Conservation (phyloP, 2,113 vertebrate genomes). For the Amphiprion percula region DNA sequence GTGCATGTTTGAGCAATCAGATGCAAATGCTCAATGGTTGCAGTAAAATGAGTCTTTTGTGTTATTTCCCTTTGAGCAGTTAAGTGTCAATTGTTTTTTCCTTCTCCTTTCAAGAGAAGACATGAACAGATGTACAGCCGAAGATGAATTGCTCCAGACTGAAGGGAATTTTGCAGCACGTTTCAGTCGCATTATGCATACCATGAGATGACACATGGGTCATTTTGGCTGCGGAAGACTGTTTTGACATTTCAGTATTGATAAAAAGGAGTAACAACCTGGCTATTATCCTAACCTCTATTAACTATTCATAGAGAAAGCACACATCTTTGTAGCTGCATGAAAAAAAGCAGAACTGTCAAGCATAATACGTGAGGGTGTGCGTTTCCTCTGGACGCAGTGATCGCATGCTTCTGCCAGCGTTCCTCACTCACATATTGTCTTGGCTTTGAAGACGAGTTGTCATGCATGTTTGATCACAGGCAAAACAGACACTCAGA, state of each 20-base stretch:
- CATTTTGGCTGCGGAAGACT: slow-evolving; percentile 21
- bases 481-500: slow-evolving; percentile 66
- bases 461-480: slow-evolving; percentile 84
- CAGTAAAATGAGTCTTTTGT: slow-evolving; percentile 56
- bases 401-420: slow-evolving; percentile 57
- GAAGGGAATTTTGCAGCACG: slow-evolving; percentile 30
- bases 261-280: slow-evolving; percentile 39
- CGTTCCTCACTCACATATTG: slow-evolving; percentile 61
- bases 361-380: slow-evolving; percentile 34
- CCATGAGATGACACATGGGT: slow-evolving; percentile 35
- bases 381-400: slow-evolving; percentile 58
- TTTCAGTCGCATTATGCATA: slow-evolving; percentile 11
- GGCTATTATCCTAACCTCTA: slow-evolving; percentile 47
- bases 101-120: slow-evolving; percentile 23
- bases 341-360: slow-evolving; percentile 56
- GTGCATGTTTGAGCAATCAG: slow-evolving; percentile 45
- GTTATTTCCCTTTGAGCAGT: slow-evolving; percentile 62
- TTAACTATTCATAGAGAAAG: slow-evolving; percentile 58
- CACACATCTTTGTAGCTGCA: slow-evolving; percentile 39
- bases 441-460: slow-evolving; percentile 79
- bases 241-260: slow-evolving; percentile 53
- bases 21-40: slow-evolving; percentile 40
- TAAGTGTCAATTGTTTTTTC: slow-evolving; percentile 50
- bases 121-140: slow-evolving; percentile 42
- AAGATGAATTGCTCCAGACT: slow-evolving; percentile 33